Conservation (phyloP, 2,797 vertebrate genomes). For the Enteromius thamalakanensis region DNA sequence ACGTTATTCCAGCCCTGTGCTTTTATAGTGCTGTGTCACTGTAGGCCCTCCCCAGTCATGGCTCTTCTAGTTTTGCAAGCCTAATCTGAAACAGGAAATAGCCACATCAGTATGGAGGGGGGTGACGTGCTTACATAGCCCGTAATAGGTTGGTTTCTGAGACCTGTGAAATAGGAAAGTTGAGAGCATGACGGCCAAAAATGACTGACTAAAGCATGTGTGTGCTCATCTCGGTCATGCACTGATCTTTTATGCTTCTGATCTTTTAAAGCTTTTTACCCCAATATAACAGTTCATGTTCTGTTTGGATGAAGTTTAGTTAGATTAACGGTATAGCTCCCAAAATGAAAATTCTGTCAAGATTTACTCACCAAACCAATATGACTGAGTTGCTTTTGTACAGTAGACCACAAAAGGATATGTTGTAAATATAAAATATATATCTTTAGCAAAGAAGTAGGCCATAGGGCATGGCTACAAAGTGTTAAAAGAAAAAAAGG, state of each 20-base stretch:
- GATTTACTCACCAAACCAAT: neutral
- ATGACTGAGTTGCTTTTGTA: neutral
- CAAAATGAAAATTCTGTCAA: neutral
- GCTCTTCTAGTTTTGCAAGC: conserved; percentile 71
- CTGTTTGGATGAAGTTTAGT: neutral
- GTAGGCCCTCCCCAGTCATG: conserved; percentile 61
- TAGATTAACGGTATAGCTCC: neutral
- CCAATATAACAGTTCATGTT: neutral
- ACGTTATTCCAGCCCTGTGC: conserved; percentile 62
- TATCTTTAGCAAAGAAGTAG: neutral
- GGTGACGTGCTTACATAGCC: conserved; percentile 74
- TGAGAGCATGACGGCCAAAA: conserved; percentile 65
- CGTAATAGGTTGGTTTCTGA: conserved; percentile 79
- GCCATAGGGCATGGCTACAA: neutral
- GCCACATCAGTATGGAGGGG: conserved; percentile 70
- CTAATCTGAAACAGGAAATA: conserved; percentile 81
- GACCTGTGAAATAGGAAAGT: conserved; percentile 64
- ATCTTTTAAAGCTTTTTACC: neutral
- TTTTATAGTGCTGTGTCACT: conserved; percentile 73
- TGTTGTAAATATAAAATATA: neutral
- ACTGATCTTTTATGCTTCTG: conserved; percentile 6
- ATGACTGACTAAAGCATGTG: conserved; percentile 78
- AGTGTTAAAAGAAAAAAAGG: neutral
- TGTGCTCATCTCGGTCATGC: conserved; percentile 64
- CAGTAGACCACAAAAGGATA: neutral